These are phyloP conservation scores for Branchipolynoe longqiensis DNA, from an alignment of 2,888 invertebrate genomes.

Conservation along the genomic window DNA sequence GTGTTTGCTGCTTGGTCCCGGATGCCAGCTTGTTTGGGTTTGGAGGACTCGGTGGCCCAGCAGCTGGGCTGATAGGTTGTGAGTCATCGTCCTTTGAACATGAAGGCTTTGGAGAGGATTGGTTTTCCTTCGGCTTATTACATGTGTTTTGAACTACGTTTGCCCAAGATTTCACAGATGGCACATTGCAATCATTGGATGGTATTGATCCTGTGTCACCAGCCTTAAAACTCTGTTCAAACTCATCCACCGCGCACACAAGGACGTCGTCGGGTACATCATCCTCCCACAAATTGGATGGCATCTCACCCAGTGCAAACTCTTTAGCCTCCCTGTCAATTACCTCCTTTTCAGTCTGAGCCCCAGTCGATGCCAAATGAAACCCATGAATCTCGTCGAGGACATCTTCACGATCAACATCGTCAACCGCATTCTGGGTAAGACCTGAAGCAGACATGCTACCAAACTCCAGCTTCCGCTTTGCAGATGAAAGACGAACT, in stretches of 20 bases:
- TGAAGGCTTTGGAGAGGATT: not conserved
- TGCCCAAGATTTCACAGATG: not conserved
- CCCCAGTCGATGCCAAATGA: not conserved
- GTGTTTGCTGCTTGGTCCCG: not conserved
- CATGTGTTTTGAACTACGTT: not conserved
- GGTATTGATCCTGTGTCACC: too few relatives aligned
- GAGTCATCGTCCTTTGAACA: not conserved
- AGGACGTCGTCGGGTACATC: constrained; percentile 22
- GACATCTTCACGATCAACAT: constrained; percentile 38
- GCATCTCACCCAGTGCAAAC: not conserved
- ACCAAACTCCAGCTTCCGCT: constrained; percentile 31
- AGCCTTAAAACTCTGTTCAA: constrained; percentile 7
- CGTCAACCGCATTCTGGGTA: not conserved
- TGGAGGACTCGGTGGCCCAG: not conserved
- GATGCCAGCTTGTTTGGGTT: not conserved
- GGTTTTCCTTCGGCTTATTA: not conserved
- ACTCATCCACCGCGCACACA: constrained; percentile 13
- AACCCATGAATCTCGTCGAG: constrained; percentile 12
- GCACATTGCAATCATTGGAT: too few relatives aligned
- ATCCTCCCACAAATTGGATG: not conserved
- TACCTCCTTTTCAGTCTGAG: not conserved
- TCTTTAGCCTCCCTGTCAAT: not conserved
- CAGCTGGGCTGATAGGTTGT: not conserved
- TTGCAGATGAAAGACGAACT: not conserved
- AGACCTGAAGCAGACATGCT: not conserved